Evolutionary conservation across 2,888 invertebrate species (phyloP).

Genomic region (Chouioia cunea): DNA sequence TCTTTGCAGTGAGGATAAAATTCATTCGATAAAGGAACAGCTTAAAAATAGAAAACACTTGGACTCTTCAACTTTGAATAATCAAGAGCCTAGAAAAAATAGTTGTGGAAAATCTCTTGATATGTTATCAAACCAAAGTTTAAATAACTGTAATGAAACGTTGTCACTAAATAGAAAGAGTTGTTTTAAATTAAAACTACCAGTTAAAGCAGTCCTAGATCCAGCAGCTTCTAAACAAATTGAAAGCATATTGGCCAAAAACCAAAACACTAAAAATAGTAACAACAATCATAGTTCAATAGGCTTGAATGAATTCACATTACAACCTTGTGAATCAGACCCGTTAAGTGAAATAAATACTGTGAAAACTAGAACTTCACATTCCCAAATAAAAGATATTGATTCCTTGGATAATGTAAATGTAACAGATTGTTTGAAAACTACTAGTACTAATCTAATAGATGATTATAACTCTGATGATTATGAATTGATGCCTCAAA

Average conservation of each 20-base stretch:
- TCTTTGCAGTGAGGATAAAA: background rate
- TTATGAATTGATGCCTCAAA: conserved; percentile 14
- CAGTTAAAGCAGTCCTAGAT: conserved; percentile 58
- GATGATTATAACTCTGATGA: background rate
- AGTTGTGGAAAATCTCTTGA: conserved; percentile 5
- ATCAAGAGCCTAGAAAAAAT: background rate
- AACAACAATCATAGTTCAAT: background rate
- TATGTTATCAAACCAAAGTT: background rate
- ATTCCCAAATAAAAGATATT: conserved; percentile 1
- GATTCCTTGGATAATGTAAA: conserved; percentile 8
- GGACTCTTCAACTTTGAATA: background rate
- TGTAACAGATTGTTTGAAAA: background rate
- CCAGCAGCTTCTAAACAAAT: conserved; percentile 54
- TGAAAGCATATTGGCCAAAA: conserved; percentile 57
- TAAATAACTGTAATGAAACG: background rate
- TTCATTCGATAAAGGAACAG: no score
- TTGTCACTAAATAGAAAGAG: conserved; percentile 35
- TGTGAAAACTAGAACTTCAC: background rate
- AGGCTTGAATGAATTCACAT: conserved; percentile 5
- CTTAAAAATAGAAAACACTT: no score
- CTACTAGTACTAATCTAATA: background rate
- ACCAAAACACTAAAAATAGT: conserved; percentile 30
- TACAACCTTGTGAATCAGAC: no score
- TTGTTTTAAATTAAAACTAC: conserved; percentile 61
- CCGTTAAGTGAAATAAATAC: no score